phyloP scores from a whole-genome alignment of 2,888 invertebrate genomes.

The Agrotis exclamationis region DNA sequence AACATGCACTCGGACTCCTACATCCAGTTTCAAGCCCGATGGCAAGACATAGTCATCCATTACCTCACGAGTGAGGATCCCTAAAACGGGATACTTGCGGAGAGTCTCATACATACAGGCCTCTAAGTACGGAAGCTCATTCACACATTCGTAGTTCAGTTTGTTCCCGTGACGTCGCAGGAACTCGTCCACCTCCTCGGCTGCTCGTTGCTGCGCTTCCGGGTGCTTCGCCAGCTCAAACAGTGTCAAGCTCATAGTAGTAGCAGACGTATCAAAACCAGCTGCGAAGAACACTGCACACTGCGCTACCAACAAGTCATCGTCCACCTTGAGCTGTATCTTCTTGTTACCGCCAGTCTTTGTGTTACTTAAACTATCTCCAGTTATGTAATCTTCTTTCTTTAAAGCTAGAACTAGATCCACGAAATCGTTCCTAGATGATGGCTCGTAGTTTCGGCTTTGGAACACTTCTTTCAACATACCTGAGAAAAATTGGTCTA shows the following conservation, averaged over 20 bases:
- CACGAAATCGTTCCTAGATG: slow-evolving; percentile 74
- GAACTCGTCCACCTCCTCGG: slow-evolving; percentile 7
- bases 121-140: not conserved
- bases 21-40: not conserved
- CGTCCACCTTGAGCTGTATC: slow-evolving; percentile 6
- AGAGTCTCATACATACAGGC: slow-evolving; percentile 7
- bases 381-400: not conserved
- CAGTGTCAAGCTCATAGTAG: not conserved
- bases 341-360: not conserved
- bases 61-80: not conserved
- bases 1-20: not conserved
- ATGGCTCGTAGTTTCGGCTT: slow-evolving; percentile 65
- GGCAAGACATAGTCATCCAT: slow-evolving; percentile 3
- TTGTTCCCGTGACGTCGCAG: slow-evolving; percentile 3
- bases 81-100: not conserved
- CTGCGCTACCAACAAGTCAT: not conserved
- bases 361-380: slow-evolving; percentile 4
- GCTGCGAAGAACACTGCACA: not conserved
- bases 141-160: slow-evolving; percentile 5
- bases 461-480: slow-evolving; percentile 64
- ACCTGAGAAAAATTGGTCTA: not conserved
- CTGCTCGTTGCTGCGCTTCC: not conserved
- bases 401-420: not conserved
- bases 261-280: slow-evolving; percentile 4
- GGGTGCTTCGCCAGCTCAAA: slow-evolving; percentile 3